phyloP scores from a whole-genome alignment of 2,113 vertebrate species.

The Suricata suricatta region DNA sequence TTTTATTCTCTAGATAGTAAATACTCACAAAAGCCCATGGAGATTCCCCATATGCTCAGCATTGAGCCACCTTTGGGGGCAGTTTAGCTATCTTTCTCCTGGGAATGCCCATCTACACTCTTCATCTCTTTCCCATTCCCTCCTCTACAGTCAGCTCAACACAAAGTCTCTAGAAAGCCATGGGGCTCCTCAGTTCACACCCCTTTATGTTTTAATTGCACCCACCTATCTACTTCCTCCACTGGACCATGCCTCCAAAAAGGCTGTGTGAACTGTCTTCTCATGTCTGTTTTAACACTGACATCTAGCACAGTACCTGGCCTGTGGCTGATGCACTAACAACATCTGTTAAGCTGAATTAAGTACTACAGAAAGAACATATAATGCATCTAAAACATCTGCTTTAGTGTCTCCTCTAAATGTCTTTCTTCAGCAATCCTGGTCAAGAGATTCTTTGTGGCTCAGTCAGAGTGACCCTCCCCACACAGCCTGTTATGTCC shows the following conservation, averaged over 20 bases:
- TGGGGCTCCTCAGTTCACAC: too few species aligned
- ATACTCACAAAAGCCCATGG: accelerated
- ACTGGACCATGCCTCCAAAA: accelerated
- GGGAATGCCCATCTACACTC: neutral
- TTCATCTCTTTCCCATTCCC: neutral
- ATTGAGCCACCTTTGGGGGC: neutral
- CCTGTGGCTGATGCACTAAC: neutral
- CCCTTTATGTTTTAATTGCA: accelerated
- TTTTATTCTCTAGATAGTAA: neutral
- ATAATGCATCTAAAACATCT: too few species aligned
- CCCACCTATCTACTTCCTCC: neutral
- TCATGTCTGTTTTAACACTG: neutral
- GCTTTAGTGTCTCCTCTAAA: accelerated
- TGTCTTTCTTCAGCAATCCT: neutral
- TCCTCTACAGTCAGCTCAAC: accelerated
- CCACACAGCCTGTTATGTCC: accelerated
- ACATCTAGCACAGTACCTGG: neutral
- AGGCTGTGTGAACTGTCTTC: neutral
- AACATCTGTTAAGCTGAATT: neutral
- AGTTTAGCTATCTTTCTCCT: neutral
- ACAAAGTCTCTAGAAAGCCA: neutral
- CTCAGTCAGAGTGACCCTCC: neutral
- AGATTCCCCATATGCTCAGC: neutral
- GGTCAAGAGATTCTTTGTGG: too few species aligned
- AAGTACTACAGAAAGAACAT: neutral